These are phyloP conservation scores for Ictalurus furcatus DNA, from an alignment of 2,113 vertebrate species.

Conservation along the genomic window DNA sequence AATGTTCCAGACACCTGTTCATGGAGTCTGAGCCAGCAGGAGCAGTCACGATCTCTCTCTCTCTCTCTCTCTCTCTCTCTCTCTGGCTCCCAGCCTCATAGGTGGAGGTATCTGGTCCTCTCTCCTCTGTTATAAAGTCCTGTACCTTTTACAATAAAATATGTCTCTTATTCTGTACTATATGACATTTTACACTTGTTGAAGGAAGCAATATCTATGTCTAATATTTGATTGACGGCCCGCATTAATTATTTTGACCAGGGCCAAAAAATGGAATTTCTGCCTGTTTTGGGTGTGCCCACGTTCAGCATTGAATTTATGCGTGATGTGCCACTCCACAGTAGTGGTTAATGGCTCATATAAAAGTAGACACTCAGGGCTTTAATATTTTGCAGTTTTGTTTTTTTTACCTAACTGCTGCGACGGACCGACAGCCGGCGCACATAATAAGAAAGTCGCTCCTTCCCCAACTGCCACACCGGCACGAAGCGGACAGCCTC, in stretches of 20 bases:
- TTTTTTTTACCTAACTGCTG: no score
- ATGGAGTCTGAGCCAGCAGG: background rate
- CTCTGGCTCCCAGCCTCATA: background rate
- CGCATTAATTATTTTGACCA: background rate
- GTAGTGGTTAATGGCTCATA: no score
- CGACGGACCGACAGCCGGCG: no score
- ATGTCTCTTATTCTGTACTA: background rate
- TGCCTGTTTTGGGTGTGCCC: no score
- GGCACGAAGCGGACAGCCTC: no score
- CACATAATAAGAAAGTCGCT: no score
- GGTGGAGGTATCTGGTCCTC: background rate
- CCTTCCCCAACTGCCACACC: no score
- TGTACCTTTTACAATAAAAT: background rate
- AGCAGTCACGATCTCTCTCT: conserved; percentile 3
- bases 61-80: conserved; percentile 8
- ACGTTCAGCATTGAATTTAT: no score
- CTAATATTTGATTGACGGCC: background rate
- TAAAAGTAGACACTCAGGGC: no score
- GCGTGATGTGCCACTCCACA: no score
- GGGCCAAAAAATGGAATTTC: no score
- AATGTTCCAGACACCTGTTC: conserved; percentile 15
- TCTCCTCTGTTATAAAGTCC: background rate
- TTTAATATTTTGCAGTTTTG: no score
- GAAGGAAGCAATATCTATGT: background rate
- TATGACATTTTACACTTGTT: background rate